phyloP scores from a whole-genome alignment of 2,888 invertebrate genomes.

The Limulus polyphemus region DNA sequence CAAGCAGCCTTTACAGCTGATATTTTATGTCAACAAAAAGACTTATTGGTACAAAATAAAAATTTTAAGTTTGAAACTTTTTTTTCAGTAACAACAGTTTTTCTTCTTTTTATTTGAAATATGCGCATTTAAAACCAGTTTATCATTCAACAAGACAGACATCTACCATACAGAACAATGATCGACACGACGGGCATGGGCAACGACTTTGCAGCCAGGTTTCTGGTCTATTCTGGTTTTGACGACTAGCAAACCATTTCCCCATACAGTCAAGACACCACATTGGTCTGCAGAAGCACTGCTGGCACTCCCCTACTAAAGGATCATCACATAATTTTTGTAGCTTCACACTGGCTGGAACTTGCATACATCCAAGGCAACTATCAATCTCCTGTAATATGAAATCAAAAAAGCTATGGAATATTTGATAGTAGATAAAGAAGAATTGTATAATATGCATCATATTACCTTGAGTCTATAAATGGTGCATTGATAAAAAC shows the following conservation, averaged over 20 bases:
- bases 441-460: no score
- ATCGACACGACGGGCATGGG: constrained; percentile 76
- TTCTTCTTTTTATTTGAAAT: no score
- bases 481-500: no score
- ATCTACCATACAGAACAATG: constrained; percentile 71
- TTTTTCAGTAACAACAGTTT: no score
- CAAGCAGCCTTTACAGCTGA: no score
- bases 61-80: no score
- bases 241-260: constrained; percentile 75
- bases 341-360: constrained; percentile 62
- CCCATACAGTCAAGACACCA: constrained; percentile 80
- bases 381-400: constrained; percentile 54
- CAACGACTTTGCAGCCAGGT: constrained; percentile 70
- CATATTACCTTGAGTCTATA: no score
- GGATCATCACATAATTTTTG: constrained; percentile 51
- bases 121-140: no score
- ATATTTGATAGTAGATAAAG: constrained; percentile 7
- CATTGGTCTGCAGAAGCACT: constrained; percentile 67
- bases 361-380: constrained; percentile 81
- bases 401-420: constrained; percentile 22
- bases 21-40: no score
- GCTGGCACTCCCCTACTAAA: constrained; percentile 42
- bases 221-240: constrained; percentile 53
- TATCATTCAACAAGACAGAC: constrained; percentile 46
- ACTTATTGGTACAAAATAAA: no score